phyloP scores from a whole-genome alignment of 2,888 invertebrate species.

The Lasioglossum calceatum region DNA sequence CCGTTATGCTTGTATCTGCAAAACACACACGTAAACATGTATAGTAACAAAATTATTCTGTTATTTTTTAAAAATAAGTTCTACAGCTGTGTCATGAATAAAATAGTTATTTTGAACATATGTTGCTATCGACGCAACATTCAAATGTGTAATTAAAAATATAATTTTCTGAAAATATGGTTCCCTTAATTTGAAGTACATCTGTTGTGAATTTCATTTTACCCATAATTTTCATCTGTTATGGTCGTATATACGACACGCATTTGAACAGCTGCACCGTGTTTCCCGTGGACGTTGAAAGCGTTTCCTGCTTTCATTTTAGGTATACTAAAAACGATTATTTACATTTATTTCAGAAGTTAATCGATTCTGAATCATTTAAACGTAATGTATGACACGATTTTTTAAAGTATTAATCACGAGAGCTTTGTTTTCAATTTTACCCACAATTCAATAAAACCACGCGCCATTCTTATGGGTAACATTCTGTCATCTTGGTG shows the following conservation, averaged over 20 bases:
- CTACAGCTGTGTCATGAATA: neutral
- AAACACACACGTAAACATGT: neutral
- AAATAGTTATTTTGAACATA: neutral
- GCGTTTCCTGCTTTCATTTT: slow-evolving; percentile 10
- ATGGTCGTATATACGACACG: neutral
- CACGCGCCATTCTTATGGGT: neutral
- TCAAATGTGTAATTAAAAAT: neutral
- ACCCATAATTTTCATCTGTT: neutral
- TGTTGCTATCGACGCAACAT: neutral
- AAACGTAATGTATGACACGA: neutral
- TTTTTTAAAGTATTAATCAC: neutral
- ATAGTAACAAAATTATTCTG: neutral
- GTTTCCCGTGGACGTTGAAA: slow-evolving; percentile 14
- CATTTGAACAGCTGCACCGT: slow-evolving; percentile 4
- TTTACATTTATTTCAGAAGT: neutral
- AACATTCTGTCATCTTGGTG: neutral
- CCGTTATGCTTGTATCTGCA: neutral
- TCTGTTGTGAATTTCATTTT: neutral
- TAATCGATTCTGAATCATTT: neutral
- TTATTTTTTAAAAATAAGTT: neutral
- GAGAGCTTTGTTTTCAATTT: neutral
- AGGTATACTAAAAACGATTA: neutral
- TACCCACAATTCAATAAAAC: too few relatives aligned
- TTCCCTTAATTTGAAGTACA: neutral
- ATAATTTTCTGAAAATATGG: neutral